A percentile compares a stretch with the other conserved stretches of the same genome.
Conservation (phyloP, 2,888 invertebrate genomes). For the Meteorus colon region DNA sequence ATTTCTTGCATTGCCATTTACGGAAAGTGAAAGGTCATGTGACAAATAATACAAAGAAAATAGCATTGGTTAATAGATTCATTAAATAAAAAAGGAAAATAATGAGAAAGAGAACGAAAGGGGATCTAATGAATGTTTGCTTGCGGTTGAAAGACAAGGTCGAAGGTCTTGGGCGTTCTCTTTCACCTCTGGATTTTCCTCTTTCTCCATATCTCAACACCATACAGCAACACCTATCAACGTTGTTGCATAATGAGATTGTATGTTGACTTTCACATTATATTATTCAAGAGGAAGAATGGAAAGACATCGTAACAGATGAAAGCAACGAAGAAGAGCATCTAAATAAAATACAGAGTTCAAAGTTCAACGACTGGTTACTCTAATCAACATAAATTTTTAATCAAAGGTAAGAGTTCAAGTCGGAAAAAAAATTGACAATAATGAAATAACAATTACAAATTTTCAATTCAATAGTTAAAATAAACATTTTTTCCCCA, state of each 20-base stretch:
- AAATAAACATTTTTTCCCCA: background rate
- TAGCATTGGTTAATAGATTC: background rate
- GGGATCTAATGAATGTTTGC: background rate
- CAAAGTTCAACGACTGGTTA: background rate
- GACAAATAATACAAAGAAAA: background rate
- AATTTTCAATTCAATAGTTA: background rate
- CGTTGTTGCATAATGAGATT: conserved; percentile 19
- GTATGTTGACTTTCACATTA: conserved; percentile 4
- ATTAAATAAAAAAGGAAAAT: background rate
- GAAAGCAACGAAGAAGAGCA: too few species aligned
- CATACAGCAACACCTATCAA: background rate
- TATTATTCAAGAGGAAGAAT: conserved; percentile 3
- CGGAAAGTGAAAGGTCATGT: conserved; percentile 38
- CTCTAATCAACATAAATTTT: background rate
- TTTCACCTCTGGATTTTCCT: conserved; percentile 19
- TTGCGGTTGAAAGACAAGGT: conserved; percentile 48
- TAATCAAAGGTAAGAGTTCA: background rate
- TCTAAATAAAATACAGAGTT: background rate
- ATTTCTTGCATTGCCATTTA: conserved; percentile 31
- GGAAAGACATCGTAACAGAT: conserved; percentile 3
- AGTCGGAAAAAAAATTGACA: background rate
- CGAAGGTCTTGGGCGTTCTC: conserved; percentile 51
- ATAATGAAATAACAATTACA: background rate
- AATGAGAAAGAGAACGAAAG: background rate
- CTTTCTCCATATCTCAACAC: background rate